Evolutionary conservation across 2,888 invertebrate species (phyloP).

Genomic region (Thera britannica): DNA sequence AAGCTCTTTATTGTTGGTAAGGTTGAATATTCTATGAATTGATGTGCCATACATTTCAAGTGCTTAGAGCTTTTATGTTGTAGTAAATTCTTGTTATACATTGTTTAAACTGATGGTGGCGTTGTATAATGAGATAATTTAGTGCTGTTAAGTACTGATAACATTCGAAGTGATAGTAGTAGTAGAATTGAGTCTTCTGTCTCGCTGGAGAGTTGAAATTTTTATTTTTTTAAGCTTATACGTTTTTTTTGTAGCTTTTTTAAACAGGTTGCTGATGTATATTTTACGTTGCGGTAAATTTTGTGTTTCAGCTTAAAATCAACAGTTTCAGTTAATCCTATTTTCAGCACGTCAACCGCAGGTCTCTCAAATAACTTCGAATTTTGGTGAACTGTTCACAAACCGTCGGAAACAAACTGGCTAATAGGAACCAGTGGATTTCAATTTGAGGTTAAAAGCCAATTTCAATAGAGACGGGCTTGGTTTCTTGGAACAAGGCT

Average conservation of each 20-base stretch:
- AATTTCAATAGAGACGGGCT: slow-evolving; percentile 4
- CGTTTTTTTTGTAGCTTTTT: too few relatives aligned
- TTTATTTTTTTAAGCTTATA: not conserved
- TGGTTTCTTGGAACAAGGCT: not conserved
- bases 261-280: too few relatives aligned
- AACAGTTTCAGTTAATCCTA: not conserved
- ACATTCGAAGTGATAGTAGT: not conserved
- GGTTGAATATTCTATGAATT: slow-evolving; percentile 9
- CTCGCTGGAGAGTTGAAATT: too few relatives aligned
- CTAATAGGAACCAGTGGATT: slow-evolving; percentile 17
- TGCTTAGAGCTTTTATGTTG: not conserved
- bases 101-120: not conserved
- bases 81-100: slow-evolving; percentile 5
- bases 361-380: not conserved
- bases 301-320: too few relatives aligned
- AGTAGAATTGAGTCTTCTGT: not conserved
- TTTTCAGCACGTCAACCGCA: not conserved
- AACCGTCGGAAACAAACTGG: slow-evolving; percentile 16
- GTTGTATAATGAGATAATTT: slow-evolving; percentile 6
- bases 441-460: slow-evolving; percentile 19
- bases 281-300: too few relatives aligned
- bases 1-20: slow-evolving; percentile 11
- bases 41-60: not conserved
- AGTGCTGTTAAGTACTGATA: slow-evolving; percentile 7
- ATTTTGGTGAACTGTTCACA: not conserved